phyloP scores from a whole-genome alignment of 2,113 vertebrate genomes.

The Puma concolor region DNA sequence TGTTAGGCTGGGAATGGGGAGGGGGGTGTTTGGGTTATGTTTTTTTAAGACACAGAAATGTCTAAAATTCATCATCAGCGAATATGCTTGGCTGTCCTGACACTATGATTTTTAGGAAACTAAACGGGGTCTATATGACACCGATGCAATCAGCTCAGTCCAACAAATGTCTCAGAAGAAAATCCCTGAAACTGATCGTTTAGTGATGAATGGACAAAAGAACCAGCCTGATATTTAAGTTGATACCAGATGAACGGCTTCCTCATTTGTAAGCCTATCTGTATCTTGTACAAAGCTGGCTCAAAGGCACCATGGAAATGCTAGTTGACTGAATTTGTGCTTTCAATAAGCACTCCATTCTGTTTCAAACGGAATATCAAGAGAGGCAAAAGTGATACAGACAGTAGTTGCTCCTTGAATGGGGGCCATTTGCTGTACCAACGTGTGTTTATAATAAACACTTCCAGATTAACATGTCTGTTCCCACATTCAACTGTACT shows the following conservation, averaged over 20 bases:
- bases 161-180: not conserved
- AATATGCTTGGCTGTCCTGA: not conserved
- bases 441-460: not conserved
- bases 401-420: not conserved
- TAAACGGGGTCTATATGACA: not conserved
- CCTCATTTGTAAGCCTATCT: not conserved
- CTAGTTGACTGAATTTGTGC: accelerated
- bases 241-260: not conserved
- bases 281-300: accelerated
- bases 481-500: not conserved
- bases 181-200: not conserved
- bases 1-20: not conserved
- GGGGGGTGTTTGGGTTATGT: not conserved
- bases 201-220: not conserved
- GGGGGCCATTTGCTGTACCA: not conserved
- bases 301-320: not conserved
- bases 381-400: not conserved
- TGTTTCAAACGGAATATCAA: not conserved
- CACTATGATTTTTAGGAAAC: slow-evolving; percentile 39
- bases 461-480: not conserved
- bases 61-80: not conserved
- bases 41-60: not conserved
- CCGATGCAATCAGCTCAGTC: not conserved
- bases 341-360: not conserved
- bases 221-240: not conserved